Evolutionary conservation across 2,888 invertebrate species (phyloP).

Genomic region (Odontothrips loti): DNA sequence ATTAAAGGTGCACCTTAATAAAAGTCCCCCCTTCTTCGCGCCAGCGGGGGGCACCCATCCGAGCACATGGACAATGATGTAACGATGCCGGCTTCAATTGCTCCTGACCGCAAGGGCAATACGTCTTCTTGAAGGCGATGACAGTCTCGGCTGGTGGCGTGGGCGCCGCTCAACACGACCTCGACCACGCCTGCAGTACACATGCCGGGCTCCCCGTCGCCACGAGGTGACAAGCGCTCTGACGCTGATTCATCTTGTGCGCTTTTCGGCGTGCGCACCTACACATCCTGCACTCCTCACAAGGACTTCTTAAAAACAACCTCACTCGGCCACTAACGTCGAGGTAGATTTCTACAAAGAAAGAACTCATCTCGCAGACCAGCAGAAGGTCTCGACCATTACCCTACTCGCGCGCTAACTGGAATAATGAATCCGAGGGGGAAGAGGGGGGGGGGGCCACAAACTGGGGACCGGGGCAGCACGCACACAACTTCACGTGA

Average conservation of each 20-base stretch:
- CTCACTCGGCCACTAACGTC: too few species aligned
- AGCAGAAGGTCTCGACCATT: conserved; percentile 1
- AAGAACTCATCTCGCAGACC: neutral
- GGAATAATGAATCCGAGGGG: conserved; percentile 3
- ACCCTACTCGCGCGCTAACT: neutral
- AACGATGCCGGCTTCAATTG: neutral
- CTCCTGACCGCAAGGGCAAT: neutral
- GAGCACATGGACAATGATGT: neutral
- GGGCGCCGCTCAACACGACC: neutral
- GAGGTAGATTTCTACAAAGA: too few species aligned
- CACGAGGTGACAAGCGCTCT: too few species aligned
- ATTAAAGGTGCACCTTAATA: too few species aligned
- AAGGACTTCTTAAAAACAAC: too few species aligned
- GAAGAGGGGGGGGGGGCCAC: neutral
- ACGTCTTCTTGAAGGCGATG: conserved; percentile 9
- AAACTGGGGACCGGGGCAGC: neutral
- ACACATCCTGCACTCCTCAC: too few species aligned
- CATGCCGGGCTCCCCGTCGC: too few species aligned
- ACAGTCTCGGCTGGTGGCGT: neutral
- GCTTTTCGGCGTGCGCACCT: neutral
- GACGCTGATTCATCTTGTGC: too few species aligned
- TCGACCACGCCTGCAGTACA: neutral
- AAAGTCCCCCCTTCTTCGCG: too few species aligned
- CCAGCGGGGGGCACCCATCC: too few species aligned
- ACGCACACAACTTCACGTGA: neutral